Evolutionary conservation across 2,797 vertebrate species (phyloP).

Genomic region (Poeciliopsis infans): DNA sequence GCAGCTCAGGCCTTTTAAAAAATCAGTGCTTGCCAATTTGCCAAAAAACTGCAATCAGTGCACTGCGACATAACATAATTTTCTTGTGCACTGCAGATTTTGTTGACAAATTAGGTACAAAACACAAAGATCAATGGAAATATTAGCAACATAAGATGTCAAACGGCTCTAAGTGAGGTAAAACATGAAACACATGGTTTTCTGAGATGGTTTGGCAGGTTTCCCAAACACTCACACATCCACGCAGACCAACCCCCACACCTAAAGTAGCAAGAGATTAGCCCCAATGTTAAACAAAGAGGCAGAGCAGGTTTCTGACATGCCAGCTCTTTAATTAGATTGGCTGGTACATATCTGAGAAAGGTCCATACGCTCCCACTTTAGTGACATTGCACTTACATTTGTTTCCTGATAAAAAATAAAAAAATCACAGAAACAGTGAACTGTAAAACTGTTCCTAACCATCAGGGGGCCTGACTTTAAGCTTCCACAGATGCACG

Average conservation of each 20-base stretch:
- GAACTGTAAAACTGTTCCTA: not conserved
- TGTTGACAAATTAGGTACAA: slow-evolving; percentile 16
- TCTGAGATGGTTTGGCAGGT: slow-evolving; percentile 30
- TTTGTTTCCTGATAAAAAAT: not conserved
- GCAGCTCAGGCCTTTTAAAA: too few relatives aligned
- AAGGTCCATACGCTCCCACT: slow-evolving; percentile 4
- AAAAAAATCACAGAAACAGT: not conserved
- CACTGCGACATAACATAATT: not conserved
- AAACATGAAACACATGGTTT: slow-evolving; percentile 12
- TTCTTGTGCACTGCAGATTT: slow-evolving; percentile 7
- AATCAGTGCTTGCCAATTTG: too few relatives aligned
- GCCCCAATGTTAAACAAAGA: slow-evolving; percentile 74
- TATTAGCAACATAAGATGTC: slow-evolving; percentile 14
- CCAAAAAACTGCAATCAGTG: too few relatives aligned
- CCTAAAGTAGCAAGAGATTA: slow-evolving; percentile 68
- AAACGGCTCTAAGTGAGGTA: not conserved
- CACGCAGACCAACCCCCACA: slow-evolving; percentile 5
- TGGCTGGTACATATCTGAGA: slow-evolving; percentile 47
- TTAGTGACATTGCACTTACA: slow-evolving; percentile 4
- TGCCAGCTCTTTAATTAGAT: slow-evolving; percentile 75
- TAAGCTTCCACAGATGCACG: not conserved
- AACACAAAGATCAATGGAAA: slow-evolving; percentile 17
- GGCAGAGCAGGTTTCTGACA: slow-evolving; percentile 61
- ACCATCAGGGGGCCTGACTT: not conserved
- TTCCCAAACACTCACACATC: slow-evolving; percentile 46